Conservation (phyloP, 2,113 vertebrate genomes). For the Reinhardtius hippoglossoides region DNA sequence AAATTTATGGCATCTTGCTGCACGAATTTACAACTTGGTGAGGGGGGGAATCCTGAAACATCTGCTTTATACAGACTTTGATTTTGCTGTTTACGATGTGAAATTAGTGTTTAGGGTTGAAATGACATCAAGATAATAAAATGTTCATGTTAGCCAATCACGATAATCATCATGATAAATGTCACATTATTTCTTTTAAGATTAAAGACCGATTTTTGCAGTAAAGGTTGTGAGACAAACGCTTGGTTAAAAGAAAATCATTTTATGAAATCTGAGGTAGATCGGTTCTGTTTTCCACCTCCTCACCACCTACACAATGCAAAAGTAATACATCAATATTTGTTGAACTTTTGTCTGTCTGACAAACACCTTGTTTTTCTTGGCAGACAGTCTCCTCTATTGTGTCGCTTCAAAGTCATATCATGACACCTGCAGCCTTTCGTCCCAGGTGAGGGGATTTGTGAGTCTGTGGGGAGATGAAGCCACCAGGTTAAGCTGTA, state of each 20-base stretch:
- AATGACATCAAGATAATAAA: background rate
- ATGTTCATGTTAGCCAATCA: background rate
- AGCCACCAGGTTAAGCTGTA: background rate
- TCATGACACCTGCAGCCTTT: conserved; percentile 19
- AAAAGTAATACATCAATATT: too few species aligned
- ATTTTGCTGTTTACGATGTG: background rate
- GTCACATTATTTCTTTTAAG: too few species aligned
- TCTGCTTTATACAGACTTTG: background rate
- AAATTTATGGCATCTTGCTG: background rate
- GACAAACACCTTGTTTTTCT: too few species aligned
- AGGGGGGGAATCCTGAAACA: background rate
- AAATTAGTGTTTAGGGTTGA: background rate
- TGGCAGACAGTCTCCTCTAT: background rate
- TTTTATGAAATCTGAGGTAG: too few species aligned
- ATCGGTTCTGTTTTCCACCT: too few species aligned
- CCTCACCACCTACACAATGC: too few species aligned
- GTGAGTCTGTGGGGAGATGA: too few species aligned
- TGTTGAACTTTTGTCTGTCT: too few species aligned
- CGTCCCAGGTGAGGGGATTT: conserved; percentile 1
- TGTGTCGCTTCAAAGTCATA: background rate
- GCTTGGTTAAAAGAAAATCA: too few species aligned
- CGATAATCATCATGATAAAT: too few species aligned
- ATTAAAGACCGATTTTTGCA: too few species aligned
- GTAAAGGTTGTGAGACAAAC: too few species aligned
- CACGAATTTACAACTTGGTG: conserved; percentile 6